These are phyloP conservation scores for Drosophila aldrichi DNA, from an alignment of 2,888 invertebrate species.

Conservation along the genomic window DNA sequence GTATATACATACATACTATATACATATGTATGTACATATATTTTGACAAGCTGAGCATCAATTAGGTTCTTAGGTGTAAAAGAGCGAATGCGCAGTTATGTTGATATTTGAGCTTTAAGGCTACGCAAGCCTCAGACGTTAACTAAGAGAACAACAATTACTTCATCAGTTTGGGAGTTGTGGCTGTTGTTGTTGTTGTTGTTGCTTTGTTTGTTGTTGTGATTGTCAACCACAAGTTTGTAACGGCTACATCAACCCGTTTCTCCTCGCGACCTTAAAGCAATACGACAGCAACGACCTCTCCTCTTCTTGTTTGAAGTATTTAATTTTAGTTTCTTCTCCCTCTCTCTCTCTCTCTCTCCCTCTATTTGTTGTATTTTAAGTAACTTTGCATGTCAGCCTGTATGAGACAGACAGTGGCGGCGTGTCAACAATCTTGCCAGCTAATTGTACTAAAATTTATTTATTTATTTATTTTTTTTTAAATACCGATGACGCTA, in stretches of 20 bases:
- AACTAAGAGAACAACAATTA: conserved; percentile 43
- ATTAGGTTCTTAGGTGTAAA: conserved; percentile 24
- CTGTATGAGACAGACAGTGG: conserved; percentile 46
- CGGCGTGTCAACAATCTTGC: conserved; percentile 69
- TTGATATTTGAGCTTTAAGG: conserved; percentile 11
- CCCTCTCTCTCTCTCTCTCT: conserved; percentile 7
- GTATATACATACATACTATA: background rate
- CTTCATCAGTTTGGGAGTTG: conserved; percentile 15
- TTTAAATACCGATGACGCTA: conserved; percentile 53
- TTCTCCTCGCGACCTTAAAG: conserved; percentile 38
- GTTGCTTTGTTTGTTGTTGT: conserved; percentile 9
- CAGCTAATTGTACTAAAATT: conserved; percentile 76
- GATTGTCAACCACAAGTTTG: conserved; percentile 34
- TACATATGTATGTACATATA: conserved; percentile 5
- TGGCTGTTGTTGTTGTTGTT: background rate
- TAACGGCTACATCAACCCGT: conserved; percentile 44
- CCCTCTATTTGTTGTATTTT: conserved; percentile 46
- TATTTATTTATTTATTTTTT: conserved; percentile 67
- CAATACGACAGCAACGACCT: conserved; percentile 50
- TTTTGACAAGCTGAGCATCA: conserved; percentile 46
- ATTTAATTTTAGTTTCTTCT: conserved; percentile 34
- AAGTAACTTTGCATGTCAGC: conserved; percentile 79
- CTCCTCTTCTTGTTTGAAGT: conserved; percentile 51
- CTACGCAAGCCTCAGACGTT: background rate
- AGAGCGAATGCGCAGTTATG: conserved; percentile 22